A percentile compares a stretch with the other conserved stretches of the same genome.
Conservation (phyloP, 2,888 invertebrate species). For the Dusona sp. region DNA sequence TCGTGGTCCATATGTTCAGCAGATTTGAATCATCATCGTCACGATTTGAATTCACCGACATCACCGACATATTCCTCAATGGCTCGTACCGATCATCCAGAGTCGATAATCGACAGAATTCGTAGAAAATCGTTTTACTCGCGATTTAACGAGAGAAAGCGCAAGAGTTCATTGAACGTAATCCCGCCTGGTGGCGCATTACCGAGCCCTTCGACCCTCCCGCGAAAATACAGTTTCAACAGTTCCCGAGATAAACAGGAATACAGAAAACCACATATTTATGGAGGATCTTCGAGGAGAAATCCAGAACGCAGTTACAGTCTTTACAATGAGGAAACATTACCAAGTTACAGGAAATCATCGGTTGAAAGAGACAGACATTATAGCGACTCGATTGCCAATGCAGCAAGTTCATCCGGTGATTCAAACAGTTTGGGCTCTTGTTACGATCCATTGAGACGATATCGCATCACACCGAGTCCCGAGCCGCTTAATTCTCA, state of each 20-base stretch:
- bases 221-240: conserved; percentile 84
- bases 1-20: conserved; percentile 89
- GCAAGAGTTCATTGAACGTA: conserved; percentile 89
- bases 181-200: conserved; percentile 82
- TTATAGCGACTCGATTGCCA: conserved; percentile 74
- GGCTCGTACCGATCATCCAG: conserved; percentile 81
- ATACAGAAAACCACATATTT: conserved; percentile 64
- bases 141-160: conserved; percentile 94
- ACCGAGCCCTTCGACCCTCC: conserved; percentile 81
- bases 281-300: conserved; percentile 64
- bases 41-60: conserved; percentile 85
- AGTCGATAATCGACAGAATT: conserved; percentile 94
- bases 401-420: conserved; percentile 50
- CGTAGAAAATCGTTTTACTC: conserved; percentile 95
- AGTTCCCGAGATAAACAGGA: conserved; percentile 72
- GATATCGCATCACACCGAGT: conserved; percentile 78
- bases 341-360: conserved; percentile 73
- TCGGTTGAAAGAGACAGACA: conserved; percentile 76
- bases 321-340: conserved; percentile 75
- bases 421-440: conserved; percentile 73
- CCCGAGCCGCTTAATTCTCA: conserved; percentile 72
- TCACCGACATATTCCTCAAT: conserved; percentile 80
- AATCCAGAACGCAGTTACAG: conserved; percentile 76
- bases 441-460: conserved; percentile 78
- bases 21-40: conserved; percentile 78